Conservation (phyloP, 2,888 invertebrate species). For the Allolobophora icterica region DNA sequence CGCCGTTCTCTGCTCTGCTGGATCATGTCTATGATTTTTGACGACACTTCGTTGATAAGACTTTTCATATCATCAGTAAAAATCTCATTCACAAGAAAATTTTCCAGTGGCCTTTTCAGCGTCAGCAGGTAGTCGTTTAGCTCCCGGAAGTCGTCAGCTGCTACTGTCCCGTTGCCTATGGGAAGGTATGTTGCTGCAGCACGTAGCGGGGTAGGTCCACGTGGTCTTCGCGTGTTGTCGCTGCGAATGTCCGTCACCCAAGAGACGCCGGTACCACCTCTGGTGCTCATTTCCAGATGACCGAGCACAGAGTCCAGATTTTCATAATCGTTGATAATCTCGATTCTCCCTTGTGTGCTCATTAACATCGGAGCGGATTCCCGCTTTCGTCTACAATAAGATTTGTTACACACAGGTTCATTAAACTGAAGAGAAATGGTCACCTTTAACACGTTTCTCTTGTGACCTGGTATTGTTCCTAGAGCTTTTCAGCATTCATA, state of each 20-base stretch:
- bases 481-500: not conserved
- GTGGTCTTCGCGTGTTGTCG: not conserved
- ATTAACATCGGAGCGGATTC: not conserved
- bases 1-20: not conserved
- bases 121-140: not conserved
- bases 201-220: not conserved
- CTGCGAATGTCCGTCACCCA: not conserved
- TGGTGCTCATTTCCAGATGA: not conserved
- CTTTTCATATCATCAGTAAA: not conserved
- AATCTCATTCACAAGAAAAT: not conserved
- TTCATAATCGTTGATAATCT: not conserved
- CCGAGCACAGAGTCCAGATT: not conserved
- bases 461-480: not conserved
- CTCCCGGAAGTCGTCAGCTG: not conserved
- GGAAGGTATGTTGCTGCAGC: not conserved
- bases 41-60: not conserved
- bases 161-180: not conserved
- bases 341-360: not conserved
- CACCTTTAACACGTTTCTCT: not conserved
- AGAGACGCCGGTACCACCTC: not conserved
- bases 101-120: slow-evolving; percentile 12
- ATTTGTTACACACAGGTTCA: not conserved
- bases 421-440: not conserved
- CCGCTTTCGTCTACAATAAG: not conserved
- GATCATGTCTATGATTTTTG: not conserved